A percentile compares a stretch with the other conserved stretches of the same genome.
These are phyloP conservation scores for Syrphus vitripennis DNA, from an alignment of 2,888 invertebrate species.

Conservation along the genomic window DNA sequence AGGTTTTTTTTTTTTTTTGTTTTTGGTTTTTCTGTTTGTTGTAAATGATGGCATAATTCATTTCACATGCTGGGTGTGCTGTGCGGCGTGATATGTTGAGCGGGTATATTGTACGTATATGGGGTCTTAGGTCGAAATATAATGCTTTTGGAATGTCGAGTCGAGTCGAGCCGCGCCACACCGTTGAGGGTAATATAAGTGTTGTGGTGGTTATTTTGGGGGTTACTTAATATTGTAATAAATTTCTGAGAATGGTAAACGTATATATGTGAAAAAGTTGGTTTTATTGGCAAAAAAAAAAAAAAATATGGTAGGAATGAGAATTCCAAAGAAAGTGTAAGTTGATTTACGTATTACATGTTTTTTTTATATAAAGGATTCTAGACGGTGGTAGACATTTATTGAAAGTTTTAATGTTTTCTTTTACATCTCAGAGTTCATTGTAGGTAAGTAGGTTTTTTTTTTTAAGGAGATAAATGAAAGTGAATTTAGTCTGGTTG, in stretches of 20 bases:
- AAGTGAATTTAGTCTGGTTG: background rate
- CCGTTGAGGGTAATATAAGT: slow-evolving; percentile 3
- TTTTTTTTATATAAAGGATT: background rate
- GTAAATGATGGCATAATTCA: slow-evolving; percentile 70
- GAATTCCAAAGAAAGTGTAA: background rate
- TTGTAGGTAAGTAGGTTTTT: background rate
- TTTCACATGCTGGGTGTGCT: slow-evolving; percentile 50
- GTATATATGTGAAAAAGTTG: background rate
- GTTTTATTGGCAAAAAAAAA: background rate
- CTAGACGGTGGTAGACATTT: background rate
- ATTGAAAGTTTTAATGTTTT: background rate
- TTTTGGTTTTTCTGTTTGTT: slow-evolving; percentile 22
- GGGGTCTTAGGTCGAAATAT: slow-evolving; percentile 31
- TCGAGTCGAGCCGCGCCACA: background rate
- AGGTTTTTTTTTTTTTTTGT: slow-evolving; percentile 17
- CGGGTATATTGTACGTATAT: no score
- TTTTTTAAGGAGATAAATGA: background rate
- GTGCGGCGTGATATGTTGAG: slow-evolving; percentile 21
- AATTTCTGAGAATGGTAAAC: background rate
- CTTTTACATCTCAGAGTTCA: background rate
- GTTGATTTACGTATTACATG: background rate
- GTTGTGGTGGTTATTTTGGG: slow-evolving; percentile 12
- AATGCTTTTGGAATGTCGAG: slow-evolving; percentile 12
- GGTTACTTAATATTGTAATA: slow-evolving; percentile 14
- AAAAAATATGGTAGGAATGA: background rate